Evolutionary conservation across 2,888 invertebrate species (phyloP).

Genomic region (Xestia rhomboidea): DNA sequence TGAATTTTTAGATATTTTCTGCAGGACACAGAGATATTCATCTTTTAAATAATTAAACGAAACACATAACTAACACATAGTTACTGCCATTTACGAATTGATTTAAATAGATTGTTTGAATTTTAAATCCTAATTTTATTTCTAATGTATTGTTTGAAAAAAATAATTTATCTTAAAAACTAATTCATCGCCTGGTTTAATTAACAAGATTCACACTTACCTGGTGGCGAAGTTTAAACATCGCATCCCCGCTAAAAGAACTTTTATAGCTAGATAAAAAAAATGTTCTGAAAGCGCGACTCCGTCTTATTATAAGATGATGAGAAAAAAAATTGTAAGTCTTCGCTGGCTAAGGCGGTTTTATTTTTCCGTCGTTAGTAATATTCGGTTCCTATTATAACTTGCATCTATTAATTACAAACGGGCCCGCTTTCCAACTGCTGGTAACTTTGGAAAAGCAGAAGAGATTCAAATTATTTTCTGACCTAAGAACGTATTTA

Average conservation of each 20-base stretch:
- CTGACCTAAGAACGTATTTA: constrained; percentile 71
- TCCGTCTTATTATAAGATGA: constrained; percentile 15
- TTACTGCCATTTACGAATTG: neutral
- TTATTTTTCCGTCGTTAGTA: constrained; percentile 18
- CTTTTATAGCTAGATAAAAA: neutral
- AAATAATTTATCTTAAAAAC: neutral
- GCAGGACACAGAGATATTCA: neutral
- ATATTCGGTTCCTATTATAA: constrained; percentile 22
- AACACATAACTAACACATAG: neutral
- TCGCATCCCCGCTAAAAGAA: neutral
- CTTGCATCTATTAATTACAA: constrained; percentile 43
- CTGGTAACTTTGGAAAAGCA: constrained; percentile 44
- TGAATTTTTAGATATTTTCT: constrained; percentile 1
- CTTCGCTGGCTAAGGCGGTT: neutral
- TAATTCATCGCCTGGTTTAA: neutral
- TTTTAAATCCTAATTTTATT: neutral
- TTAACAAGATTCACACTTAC: constrained; percentile 4
- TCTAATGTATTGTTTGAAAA: neutral
- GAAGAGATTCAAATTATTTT: constrained; percentile 70
- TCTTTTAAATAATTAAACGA: neutral
- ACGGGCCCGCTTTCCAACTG: constrained; percentile 16
- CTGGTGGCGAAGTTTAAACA: neutral
- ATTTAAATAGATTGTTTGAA: neutral
- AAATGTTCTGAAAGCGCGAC: constrained; percentile 1
- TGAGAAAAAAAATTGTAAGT: constrained; percentile 21